Conservation (phyloP, 1,140 invertebrate genomes). For the Globodera rostochiensis region DNA sequence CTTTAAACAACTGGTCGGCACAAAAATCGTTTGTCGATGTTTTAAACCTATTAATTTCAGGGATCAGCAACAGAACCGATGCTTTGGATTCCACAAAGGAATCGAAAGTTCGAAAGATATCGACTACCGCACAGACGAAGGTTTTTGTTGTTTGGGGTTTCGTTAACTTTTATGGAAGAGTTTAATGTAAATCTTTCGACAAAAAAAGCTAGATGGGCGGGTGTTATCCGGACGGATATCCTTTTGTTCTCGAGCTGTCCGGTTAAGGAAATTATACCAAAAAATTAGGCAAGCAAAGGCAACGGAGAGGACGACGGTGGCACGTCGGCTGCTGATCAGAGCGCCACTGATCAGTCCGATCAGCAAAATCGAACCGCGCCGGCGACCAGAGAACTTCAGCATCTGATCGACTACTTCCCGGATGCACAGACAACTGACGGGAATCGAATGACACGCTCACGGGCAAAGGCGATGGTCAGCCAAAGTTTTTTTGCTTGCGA, state of each 20-base stretch:
- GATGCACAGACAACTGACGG: neutral
- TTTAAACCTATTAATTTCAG: no score
- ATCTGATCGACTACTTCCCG: neutral
- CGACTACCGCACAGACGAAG: neutral
- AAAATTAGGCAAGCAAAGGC: no score
- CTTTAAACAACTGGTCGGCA: no score
- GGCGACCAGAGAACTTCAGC: neutral
- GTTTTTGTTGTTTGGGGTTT: neutral
- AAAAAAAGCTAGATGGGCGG: neutral
- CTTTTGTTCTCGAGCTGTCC: no score
- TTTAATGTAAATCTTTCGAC: neutral
- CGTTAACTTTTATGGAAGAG: no score
- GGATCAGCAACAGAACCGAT: no score
- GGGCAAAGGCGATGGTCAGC: neutral
- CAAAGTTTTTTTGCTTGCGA: neutral
- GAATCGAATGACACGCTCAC: neutral
- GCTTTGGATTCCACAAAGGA: neutral
- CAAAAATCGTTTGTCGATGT: no score
- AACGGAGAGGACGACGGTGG: no score
- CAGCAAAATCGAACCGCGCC: neutral
- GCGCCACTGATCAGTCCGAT: no score
- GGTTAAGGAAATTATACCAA: neutral
- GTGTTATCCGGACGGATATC: no score
- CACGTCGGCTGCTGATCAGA: neutral
- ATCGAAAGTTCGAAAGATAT: neutral